Evolutionary conservation across 2,888 invertebrate species (phyloP), one percentile per base, ranked within the genome.

Genomic region (Eugnorisma glareosa): DNA sequence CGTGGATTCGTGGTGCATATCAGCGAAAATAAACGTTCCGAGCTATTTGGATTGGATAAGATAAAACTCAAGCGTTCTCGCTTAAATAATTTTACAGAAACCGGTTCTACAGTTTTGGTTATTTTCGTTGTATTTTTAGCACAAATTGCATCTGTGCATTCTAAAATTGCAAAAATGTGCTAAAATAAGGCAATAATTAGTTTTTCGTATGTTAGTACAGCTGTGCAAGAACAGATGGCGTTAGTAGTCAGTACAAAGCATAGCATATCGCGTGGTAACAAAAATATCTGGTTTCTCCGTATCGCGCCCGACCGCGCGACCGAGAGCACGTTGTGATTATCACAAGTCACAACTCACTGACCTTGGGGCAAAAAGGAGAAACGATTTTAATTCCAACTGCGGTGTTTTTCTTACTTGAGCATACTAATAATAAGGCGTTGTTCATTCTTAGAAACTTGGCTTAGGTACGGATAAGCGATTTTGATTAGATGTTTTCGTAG

Each of bases 351-450:
- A 93, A 95, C 95, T 94, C 93, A 92, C 94, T 93, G 95, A 94
- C 96, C 96, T 96, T 96, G 96, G 91, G 89, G 93, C 94, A 95
- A 95, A 95, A 95, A 95, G 92, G 93, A 94, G 95, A 94, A 94
- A 94, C 93, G 90, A 94, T 94, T 93, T 93, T 92, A 94, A 94
- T 93, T 92, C 94, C 91, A 90, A 92, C 92, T 90, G 93, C 91
- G 92, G 92, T 91, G 90, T 92, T 91, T 93, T 93, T 93, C 92
- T 93, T 91, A 89, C 90, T 91, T 87, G 89, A 92, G 93, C 92
- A 94, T 94, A 94, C 92, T 94, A 93, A 93, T 94, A 93, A 93
- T 93, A 93, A 91, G 90, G 89, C 89, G 82, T 88, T 89, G 85
- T 86, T 90, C 82, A 89, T 93, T 94, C 91, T 91, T 84, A 91